phyloP scores from a whole-genome alignment of 2,113 vertebrate species.

The Atherinomorus stipes region DNA sequence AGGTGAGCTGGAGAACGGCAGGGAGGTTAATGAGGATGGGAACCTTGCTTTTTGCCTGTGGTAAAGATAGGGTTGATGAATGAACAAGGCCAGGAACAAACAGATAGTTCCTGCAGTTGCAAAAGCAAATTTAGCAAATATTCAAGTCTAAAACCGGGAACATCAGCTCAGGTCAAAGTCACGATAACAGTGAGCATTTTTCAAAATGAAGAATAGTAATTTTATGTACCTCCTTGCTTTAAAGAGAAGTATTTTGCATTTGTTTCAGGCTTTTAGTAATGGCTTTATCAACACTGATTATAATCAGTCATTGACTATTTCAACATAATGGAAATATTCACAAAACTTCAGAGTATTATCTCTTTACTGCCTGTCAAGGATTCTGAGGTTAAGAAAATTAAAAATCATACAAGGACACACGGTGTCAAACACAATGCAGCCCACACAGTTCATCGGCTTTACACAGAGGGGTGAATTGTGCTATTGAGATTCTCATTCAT shows the following conservation, averaged over 20 bases:
- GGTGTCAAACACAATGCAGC: slow-evolving; percentile 36
- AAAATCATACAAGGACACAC: slow-evolving; percentile 48
- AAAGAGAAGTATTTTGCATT: background rate
- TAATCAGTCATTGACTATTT: slow-evolving; percentile 14
- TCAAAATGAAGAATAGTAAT: background rate
- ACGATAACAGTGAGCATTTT: background rate
- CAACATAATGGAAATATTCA: slow-evolving; percentile 11
- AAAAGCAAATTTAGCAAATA: slow-evolving; percentile 38
- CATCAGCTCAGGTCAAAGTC: slow-evolving; percentile 16
- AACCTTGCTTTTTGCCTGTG: slow-evolving; percentile 77
- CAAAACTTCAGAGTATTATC: slow-evolving; percentile 25
- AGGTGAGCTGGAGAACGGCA: slow-evolving; percentile 69
- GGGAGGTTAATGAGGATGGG: slow-evolving; percentile 80
- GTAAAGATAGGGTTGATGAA: slow-evolving; percentile 59
- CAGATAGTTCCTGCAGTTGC: slow-evolving; percentile 25
- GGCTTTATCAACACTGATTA: slow-evolving; percentile 7
- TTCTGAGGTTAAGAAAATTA: slow-evolving; percentile 42
- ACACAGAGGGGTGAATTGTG: slow-evolving; percentile 39
- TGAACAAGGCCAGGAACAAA: slow-evolving; percentile 39
- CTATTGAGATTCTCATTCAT: slow-evolving; percentile 31
- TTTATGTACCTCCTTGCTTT: background rate
- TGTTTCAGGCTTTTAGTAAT: background rate
- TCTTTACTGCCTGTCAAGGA: slow-evolving; percentile 37
- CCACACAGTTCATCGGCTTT: slow-evolving; percentile 32
- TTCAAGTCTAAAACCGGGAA: slow-evolving; percentile 17